A percentile compares a stretch with the other conserved stretches of the same genome.
Conservation (phyloP, 2,888 invertebrate genomes). For the Dryococelus australis region DNA sequence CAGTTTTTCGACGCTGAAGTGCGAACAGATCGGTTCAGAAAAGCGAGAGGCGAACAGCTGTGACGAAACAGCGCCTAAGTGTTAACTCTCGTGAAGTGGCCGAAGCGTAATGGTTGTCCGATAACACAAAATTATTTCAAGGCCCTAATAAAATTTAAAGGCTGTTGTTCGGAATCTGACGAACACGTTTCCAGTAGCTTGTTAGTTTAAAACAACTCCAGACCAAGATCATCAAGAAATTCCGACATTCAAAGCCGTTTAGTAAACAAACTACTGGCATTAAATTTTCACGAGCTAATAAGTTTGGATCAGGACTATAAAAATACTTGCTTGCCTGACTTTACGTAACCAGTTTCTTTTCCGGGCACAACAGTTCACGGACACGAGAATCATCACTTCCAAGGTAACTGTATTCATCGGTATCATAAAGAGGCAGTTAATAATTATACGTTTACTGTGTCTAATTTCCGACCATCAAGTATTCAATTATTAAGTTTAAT, state of each 20-base stretch:
- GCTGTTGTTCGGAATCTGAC: not conserved
- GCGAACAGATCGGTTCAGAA: too few species aligned
- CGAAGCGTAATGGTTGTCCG: too few species aligned
- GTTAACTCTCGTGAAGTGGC: too few species aligned
- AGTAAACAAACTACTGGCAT: constrained; percentile 1
- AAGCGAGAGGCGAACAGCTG: too few species aligned
- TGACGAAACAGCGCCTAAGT: too few species aligned
- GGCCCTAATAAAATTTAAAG: not conserved
- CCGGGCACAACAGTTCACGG: not conserved
- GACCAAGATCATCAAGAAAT: not conserved
- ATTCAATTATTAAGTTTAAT: not conserved
- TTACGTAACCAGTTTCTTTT: not conserved
- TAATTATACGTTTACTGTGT: not conserved
- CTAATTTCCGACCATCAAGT: not conserved
- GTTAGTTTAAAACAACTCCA: not conserved
- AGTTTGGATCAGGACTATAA: not conserved
- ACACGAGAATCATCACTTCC: not conserved
- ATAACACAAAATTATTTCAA: too few species aligned
- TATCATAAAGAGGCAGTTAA: not conserved
- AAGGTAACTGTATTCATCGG: not conserved
- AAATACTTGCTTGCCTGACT: not conserved
- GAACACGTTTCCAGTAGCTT: not conserved
- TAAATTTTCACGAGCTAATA: constrained; percentile 8
- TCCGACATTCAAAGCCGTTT: not conserved
- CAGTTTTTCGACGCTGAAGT: too few species aligned